Percentiles rank a stretch among this genome's conserved stretches.
phyloP scores from a whole-genome alignment of 23 tunicate genomes.

The Diplosoma virens region DNA sequence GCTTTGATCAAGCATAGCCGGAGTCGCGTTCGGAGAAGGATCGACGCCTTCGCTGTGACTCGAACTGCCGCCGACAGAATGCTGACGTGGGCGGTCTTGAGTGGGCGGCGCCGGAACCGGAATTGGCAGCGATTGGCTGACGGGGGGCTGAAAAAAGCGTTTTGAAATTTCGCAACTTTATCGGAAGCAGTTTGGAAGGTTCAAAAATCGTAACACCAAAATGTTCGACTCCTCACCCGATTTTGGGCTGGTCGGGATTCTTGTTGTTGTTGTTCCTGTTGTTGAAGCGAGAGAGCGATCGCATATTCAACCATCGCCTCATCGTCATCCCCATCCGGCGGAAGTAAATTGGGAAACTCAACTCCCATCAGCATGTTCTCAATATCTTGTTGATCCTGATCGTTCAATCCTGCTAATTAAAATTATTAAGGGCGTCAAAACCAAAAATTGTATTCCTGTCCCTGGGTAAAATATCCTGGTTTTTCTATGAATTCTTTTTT shows the following conservation, averaged over 20 bases:
- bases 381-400: constrained; percentile 24
- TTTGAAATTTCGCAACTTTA: too few relatives aligned
- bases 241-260: neutral
- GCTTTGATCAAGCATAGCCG: neutral
- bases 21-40: constrained; percentile 22
- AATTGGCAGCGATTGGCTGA: constrained; percentile 1
- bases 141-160: too few relatives aligned
- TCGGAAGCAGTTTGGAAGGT: too few relatives aligned
- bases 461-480: too few relatives aligned
- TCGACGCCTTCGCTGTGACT: constrained; percentile 34
- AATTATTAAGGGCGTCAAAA: too few relatives aligned
- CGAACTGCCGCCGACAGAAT: constrained; percentile 40
- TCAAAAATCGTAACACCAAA: too few relatives aligned
- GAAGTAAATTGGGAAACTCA: constrained; percentile 43
- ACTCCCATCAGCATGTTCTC: constrained; percentile 63
- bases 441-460: too few relatives aligned
- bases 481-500: too few relatives aligned
- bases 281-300: constrained; percentile 79
- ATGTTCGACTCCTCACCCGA: too few relatives aligned
- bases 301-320: constrained; percentile 95
- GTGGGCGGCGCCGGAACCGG: constrained; percentile 19
- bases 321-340: constrained; percentile 73
- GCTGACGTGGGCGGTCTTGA: neutral
- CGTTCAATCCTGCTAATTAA: constrained; percentile 7
- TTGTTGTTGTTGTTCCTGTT: constrained; percentile 47